A percentile compares a stretch with the other conserved stretches of the same genome.
Conservation (phyloP, 2,113 vertebrate genomes). For the Equus przewalskii region DNA sequence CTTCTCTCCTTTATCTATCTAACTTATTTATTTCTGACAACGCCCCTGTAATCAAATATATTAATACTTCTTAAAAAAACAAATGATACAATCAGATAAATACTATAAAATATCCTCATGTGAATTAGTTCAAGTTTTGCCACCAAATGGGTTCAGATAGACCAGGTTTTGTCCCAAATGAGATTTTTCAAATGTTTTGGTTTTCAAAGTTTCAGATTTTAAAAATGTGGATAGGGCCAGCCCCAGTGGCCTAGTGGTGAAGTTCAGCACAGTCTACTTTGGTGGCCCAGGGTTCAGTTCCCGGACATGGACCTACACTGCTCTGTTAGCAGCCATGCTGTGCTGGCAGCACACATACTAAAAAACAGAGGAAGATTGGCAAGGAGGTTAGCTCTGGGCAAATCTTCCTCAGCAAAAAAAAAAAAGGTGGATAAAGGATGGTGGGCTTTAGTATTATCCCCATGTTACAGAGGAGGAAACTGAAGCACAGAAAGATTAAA, state of each 20-base stretch:
- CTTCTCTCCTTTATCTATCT: background rate
- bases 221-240: background rate
- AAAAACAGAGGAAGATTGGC: too few species aligned
- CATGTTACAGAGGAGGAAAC: background rate
- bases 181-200: background rate
- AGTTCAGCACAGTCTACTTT: too few species aligned
- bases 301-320: too few species aligned
- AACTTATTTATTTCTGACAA: background rate
- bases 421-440: background rate
- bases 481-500: background rate
- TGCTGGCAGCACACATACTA: too few species aligned
- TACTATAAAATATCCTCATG: background rate
- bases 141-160: background rate
- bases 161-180: background rate
- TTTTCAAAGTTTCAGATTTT: background rate
- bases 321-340: too few species aligned
- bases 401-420: too few species aligned
- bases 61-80: constrained; percentile 4
- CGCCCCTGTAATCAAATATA: background rate
- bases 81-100: background rate
- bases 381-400: too few species aligned
- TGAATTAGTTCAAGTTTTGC: constrained; percentile 13
- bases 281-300: too few species aligned
- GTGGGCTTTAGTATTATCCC: background rate
- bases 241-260: too few species aligned